Evolutionary conservation across 1,140 invertebrate species (phyloP).

Genomic region (Aphidius gifuensis): DNA sequence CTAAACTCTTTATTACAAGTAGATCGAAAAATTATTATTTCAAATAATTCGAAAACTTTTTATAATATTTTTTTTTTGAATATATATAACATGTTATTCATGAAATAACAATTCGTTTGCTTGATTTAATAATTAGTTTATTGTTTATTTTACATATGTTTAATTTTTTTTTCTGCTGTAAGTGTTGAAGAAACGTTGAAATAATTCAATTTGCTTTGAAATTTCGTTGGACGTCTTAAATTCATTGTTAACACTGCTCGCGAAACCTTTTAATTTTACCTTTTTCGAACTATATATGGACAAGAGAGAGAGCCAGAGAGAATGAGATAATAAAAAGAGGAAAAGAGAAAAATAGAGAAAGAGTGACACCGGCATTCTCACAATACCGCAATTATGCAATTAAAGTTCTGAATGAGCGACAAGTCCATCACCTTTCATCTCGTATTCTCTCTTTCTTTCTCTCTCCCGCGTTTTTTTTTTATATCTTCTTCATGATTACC

Average conservation of each 20-base stretch:
- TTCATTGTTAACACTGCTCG: conserved; percentile 1
- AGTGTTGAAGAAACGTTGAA: no score
- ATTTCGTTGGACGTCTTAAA: background rate
- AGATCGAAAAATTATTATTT: no score
- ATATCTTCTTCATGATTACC: no score
- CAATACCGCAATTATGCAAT: conserved; percentile 50
- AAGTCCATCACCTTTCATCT: background rate
- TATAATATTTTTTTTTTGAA: no score
- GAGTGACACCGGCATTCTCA: conserved; percentile 25
- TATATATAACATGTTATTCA: no score
- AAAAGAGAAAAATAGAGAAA: background rate
- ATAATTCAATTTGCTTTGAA: no score
- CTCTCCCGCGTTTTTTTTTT: background rate
- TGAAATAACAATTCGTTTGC: no score
- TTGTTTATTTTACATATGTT: no score
- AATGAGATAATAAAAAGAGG: background rate
- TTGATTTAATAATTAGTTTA: no score
- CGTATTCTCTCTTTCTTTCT: background rate
- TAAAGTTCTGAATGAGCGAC: conserved; percentile 33
- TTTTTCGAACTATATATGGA: conserved; percentile 3
- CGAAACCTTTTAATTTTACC: conserved; percentile 3
- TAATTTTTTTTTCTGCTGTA: no score
- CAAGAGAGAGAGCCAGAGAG: background rate
- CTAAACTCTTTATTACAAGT: no score
- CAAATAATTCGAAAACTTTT: no score